phyloP scores from a whole-genome alignment of 1,140 invertebrate species.

The Drosophila guanche region DNA sequence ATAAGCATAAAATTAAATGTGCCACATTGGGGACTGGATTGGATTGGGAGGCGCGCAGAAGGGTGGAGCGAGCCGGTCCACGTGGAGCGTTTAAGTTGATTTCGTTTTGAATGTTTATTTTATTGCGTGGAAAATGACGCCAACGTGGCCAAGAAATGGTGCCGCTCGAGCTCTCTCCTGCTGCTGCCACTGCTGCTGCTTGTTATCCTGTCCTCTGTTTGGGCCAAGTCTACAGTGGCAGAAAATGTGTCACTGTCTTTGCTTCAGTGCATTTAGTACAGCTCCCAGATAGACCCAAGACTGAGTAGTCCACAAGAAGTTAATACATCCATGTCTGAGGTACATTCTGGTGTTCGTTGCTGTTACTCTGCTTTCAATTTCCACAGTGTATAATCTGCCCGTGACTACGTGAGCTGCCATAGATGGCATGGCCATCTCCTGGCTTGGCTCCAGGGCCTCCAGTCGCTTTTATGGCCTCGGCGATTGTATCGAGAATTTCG shows the following conservation, averaged over 20 bases:
- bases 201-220: conserved; percentile 4
- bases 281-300: too few relatives aligned
- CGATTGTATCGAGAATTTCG: conserved; percentile 78
- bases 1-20: conserved; percentile 82
- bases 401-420: too few relatives aligned
- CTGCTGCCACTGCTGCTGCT: conserved; percentile 2
- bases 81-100: conserved; percentile 77
- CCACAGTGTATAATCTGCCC: too few relatives aligned
- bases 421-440: neutral
- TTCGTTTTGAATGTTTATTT: conserved; percentile 83
- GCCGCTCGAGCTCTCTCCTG: conserved; percentile 29
- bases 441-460: conserved; percentile 62
- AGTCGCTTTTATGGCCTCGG: conserved; percentile 70
- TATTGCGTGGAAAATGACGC: conserved; percentile 83
- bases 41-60: conserved; percentile 1
- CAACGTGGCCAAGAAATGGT: conserved; percentile 82
- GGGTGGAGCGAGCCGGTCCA: conserved; percentile 19
- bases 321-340: too few relatives aligned
- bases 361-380: too few relatives aligned
- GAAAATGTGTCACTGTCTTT: too few relatives aligned
- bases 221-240: conserved; percentile 14
- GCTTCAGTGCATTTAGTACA: too few relatives aligned
- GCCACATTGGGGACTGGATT: conserved; percentile 74
- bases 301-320: too few relatives aligned
- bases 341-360: neutral